Conservation (phyloP, 2,797 vertebrate species). For the Dipus sagitta region DNA sequence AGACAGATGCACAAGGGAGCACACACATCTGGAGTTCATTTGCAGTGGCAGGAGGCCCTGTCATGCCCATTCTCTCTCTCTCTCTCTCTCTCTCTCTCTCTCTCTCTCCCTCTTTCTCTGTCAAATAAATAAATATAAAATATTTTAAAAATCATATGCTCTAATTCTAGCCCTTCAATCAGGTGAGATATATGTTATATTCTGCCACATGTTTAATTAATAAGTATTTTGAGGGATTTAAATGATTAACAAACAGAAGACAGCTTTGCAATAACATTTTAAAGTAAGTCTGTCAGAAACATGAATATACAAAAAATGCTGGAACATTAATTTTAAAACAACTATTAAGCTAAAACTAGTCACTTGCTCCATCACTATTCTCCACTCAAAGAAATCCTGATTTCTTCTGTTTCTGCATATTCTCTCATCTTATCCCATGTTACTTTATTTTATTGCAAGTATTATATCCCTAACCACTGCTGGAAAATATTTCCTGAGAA, state of each 20-base stretch:
- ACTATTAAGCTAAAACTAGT: background rate
- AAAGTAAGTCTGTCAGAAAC: background rate
- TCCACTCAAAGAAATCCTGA: background rate
- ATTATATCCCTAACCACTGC: background rate
- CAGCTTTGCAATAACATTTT: background rate
- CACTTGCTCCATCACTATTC: background rate
- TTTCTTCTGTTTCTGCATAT: background rate
- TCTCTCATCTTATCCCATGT: background rate
- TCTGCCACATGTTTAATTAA: background rate
- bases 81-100: too few species aligned
- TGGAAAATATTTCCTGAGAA: background rate
- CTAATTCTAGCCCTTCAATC: slow-evolving; percentile 19
- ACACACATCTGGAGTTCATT: too few species aligned
- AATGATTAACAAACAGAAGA: slow-evolving; percentile 39
- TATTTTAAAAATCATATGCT: too few species aligned
- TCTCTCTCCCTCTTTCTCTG: too few species aligned
- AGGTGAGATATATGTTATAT: slow-evolving; percentile 3
- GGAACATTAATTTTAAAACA: slow-evolving; percentile 13
- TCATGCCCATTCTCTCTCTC: too few species aligned
- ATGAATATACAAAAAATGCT: background rate
- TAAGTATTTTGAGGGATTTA: slow-evolving; percentile 45
- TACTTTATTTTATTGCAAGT: background rate
- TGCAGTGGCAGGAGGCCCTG: too few species aligned
- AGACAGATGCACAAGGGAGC: too few species aligned
- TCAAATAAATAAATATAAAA: too few species aligned